Evolutionary conservation across 2,113 vertebrate genomes (phyloP).

Genomic region (Dasypus novemcinctus): DNA sequence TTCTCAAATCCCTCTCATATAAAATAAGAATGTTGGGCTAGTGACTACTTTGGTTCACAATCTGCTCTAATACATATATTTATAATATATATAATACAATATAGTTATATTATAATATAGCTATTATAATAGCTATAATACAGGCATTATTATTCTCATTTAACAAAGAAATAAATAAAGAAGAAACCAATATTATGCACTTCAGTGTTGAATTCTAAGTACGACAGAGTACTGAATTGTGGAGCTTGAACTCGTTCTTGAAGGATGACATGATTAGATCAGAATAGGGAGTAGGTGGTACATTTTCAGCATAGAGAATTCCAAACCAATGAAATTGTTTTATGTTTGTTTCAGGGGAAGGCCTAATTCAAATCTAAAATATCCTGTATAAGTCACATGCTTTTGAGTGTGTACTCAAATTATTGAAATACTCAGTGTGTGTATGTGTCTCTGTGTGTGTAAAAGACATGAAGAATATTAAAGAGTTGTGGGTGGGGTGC

Average conservation of each 20-base stretch:
- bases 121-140: not conserved
- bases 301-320: slow-evolving; percentile 32
- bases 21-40: not conserved
- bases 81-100: no score
- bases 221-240: not conserved
- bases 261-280: not conserved
- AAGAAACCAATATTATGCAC: not conserved
- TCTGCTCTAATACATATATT: not conserved
- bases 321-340: not conserved
- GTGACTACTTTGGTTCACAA: not conserved
- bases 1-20: not conserved
- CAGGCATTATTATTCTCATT: slow-evolving; percentile 12
- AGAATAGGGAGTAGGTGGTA: not conserved
- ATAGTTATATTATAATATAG: not conserved
- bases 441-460: not conserved
- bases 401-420: not conserved
- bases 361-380: not conserved
- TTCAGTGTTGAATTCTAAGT: not conserved
- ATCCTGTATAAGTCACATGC: not conserved
- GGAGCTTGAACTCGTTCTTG: slow-evolving; percentile 19
- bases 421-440: not conserved
- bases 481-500: not conserved
- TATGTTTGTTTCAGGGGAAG: not conserved
- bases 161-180: slow-evolving; percentile 26
- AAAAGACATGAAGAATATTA: not conserved